These are phyloP conservation scores for Psittacula echo DNA, from an alignment of 2,797 vertebrate species.

Conservation along the genomic window DNA sequence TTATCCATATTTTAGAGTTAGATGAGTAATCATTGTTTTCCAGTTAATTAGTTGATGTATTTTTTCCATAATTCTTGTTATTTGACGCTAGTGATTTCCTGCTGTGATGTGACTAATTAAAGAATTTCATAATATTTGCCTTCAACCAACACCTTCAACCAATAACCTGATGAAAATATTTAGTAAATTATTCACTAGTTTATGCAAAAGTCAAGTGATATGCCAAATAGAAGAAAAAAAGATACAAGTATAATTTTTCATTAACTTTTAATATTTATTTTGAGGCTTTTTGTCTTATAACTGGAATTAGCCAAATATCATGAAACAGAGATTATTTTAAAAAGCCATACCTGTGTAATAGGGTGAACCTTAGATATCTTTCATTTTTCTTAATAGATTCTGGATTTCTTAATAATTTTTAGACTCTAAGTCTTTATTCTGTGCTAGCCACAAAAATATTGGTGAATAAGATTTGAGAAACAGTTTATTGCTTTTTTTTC, in stretches of 20 bases:
- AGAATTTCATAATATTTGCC: neutral
- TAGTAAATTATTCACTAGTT: neutral
- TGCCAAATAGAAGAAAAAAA: neutral
- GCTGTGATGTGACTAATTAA: neutral
- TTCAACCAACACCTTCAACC: neutral
- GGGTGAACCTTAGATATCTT: accelerated
- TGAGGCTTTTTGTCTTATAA: neutral
- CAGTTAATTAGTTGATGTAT: neutral
- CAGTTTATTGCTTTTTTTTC: neutral
- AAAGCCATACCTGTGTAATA: neutral
- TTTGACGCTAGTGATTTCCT: neutral
- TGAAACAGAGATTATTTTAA: neutral
- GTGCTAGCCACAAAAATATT: neutral
- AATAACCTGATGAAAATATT: neutral
- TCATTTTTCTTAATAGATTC: neutral
- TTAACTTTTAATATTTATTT: neutral
- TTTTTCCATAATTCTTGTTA: neutral
- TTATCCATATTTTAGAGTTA: neutral
- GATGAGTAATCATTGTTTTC: neutral
- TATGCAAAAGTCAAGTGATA: neutral
- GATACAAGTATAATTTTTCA: neutral
- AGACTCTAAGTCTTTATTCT: neutral
- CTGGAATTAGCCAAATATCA: neutral
- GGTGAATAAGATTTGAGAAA: neutral
- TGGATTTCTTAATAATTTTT: neutral